Conservation (phyloP, 2,113 vertebrate species). For the Eudyptes chrysolophus region DNA sequence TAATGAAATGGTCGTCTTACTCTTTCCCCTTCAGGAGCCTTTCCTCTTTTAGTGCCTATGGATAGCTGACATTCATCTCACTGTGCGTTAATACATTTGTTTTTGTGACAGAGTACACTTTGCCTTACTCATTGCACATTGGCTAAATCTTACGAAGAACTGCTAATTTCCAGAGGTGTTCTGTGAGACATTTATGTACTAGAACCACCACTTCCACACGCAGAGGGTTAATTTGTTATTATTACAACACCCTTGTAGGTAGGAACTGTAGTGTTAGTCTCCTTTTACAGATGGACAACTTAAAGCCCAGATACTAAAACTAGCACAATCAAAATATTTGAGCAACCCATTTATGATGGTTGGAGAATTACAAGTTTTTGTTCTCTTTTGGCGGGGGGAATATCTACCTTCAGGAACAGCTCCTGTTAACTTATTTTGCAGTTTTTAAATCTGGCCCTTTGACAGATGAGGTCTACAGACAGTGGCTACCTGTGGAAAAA, state of each 20-base stretch:
- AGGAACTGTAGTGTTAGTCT: not conserved
- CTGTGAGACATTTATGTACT: accelerated
- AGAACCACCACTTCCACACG: not conserved
- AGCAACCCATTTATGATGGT: not conserved
- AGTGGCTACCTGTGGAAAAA: not conserved
- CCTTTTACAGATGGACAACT: not conserved
- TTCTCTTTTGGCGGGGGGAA: not conserved
- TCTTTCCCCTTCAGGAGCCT: not conserved
- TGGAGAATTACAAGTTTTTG: not conserved
- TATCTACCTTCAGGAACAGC: not conserved
- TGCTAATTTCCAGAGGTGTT: not conserved
- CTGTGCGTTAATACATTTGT: not conserved
- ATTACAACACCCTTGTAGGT: not conserved
- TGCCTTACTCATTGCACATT: not conserved
- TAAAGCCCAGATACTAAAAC: not conserved
- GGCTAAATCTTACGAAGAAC: not conserved
- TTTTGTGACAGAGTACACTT: not conserved
- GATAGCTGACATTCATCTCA: not conserved
- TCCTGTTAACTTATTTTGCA: not conserved
- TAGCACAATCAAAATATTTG: not conserved
- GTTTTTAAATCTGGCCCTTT: not conserved
- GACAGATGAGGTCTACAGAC: not conserved
- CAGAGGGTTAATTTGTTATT: not conserved
- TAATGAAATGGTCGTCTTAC: accelerated
- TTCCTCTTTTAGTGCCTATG: not conserved